Percentiles rank a stretch among this genome's conserved stretches.
Evolutionary conservation across 2,888 invertebrate species (phyloP).

Genomic region (Melieria crassipennis): DNA sequence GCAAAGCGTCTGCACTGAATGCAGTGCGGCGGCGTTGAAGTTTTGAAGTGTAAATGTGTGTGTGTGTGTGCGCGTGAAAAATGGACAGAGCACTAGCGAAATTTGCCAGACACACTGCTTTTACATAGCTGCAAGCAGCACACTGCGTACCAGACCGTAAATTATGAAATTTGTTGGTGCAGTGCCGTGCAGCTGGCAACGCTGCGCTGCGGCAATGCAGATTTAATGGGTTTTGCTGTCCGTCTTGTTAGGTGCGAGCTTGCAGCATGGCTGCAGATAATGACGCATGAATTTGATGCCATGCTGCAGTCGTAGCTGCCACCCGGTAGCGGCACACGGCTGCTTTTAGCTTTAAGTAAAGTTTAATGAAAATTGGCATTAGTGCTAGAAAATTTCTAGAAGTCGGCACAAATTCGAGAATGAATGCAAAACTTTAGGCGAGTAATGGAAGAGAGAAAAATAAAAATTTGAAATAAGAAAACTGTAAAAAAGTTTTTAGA

Average conservation of each 20-base stretch:
- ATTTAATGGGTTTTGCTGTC: neutral
- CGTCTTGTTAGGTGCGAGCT: neutral
- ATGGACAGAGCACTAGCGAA: neutral
- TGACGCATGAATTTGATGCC: neutral
- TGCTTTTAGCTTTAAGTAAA: neutral
- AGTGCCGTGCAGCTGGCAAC: slow-evolving; percentile 34
- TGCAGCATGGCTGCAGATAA: neutral
- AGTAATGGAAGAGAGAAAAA: too few species aligned
- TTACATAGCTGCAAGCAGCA: slow-evolving; percentile 27
- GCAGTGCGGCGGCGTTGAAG: neutral
- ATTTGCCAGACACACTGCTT: neutral
- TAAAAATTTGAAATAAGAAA: neutral
- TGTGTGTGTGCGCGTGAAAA: neutral
- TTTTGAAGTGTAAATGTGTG: too few species aligned
- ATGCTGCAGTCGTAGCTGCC: neutral
- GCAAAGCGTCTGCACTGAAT: neutral
- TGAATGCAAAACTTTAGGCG: neutral
- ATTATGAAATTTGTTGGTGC: slow-evolving; percentile 55
- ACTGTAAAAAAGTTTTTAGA: neutral
- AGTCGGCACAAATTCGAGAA: neutral
- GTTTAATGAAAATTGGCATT: neutral
- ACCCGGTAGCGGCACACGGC: neutral
- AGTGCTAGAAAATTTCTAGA: neutral
- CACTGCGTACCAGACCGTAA: slow-evolving; percentile 57
- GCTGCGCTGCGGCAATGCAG: slow-evolving; percentile 36